Base-by-base conservation (phyloP, 2,113 vertebrate genomes). In the Sminthopsis crassicaudata region DNA sequence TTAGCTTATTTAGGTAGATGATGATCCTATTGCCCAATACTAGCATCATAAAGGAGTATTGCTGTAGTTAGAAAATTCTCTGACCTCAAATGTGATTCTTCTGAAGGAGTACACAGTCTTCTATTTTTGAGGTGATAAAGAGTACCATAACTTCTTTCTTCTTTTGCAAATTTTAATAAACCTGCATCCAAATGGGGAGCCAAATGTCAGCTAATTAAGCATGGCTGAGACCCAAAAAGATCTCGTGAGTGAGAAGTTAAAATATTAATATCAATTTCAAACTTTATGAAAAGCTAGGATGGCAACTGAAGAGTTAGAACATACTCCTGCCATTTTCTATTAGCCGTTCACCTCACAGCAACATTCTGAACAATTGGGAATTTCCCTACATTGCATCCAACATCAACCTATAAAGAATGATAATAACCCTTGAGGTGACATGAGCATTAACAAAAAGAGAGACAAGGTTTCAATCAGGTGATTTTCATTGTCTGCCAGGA, bases 231-330 rank as follows among this genome's bases (percentile, higher is more conserved):
- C 96, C 95, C 94, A 94, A 96, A 94, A 97, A 96, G 96, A 97
- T 93, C 96, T 97, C 92, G 24, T 95, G 95, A 98, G 96, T 57
- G 96, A 92, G 67, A 97, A 97, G 97, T 96, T 97, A 98, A 94
- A 98, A 98, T 97, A 97, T 96, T 96, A 97, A 98, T 96, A 95
- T 97, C 93, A 30, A 55, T 94, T 96, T 97, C 97, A 93, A 97
- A 98, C 98, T 97, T 97, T 89, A 84, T 46, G 92, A 97, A 84
- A 55, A 96, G 95, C 95, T 91, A 55, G 94, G 92, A 90, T 97
- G 96, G 96, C 95, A 90, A 95, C 94, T 94, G 96, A 57, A 57
- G 96, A 89, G 93, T 91, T 94, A 52, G 67, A 46, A 54, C 24
- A 90, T 53, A 36, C 30, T 95, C 53, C 0, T 97, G 96, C 96